These are phyloP conservation scores for Cydia strobilella DNA, from an alignment of 1,140 invertebrate species.

Conservation along the genomic window DNA sequence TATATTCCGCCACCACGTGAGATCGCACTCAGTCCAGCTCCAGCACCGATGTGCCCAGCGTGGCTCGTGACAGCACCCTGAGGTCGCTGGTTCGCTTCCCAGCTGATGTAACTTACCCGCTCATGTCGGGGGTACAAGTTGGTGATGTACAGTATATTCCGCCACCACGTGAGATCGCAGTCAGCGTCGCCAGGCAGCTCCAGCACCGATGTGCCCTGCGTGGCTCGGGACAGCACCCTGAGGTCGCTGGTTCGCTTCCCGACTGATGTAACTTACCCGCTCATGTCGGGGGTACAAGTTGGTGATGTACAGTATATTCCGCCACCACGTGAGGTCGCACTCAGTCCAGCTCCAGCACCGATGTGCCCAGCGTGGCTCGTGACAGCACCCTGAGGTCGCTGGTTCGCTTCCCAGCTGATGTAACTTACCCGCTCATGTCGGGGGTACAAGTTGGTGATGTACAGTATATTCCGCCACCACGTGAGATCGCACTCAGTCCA, in stretches of 20 bases:
- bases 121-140: constrained; percentile 54
- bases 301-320: constrained; percentile 63
- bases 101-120: constrained; percentile 45
- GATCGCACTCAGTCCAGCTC: constrained; percentile 54
- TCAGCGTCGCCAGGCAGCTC: constrained; percentile 54
- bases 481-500: constrained; percentile 55
- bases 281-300: constrained; percentile 54
- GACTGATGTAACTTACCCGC: constrained; percentile 46
- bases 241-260: no score
- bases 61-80: constrained; percentile 47
- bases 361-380: constrained; percentile 47
- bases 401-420: no score
- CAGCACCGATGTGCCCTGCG: constrained; percentile 46
- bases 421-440: constrained; percentile 52
- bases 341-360: constrained; percentile 51
- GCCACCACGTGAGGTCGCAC: constrained; percentile 64
- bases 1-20: constrained; percentile 66
- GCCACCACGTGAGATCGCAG: constrained; percentile 64
- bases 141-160: constrained; percentile 63
- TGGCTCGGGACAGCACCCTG: constrained; percentile 43
- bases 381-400: constrained; percentile 38
- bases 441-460: constrained; percentile 58
- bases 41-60: constrained; percentile 46
- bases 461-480: constrained; percentile 70
- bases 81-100: no score